A percentile compares a stretch with the other conserved stretches of the same genome.
phyloP scores from a whole-genome alignment of 1,140 invertebrate genomes.

The Nebria ingens region DNA sequence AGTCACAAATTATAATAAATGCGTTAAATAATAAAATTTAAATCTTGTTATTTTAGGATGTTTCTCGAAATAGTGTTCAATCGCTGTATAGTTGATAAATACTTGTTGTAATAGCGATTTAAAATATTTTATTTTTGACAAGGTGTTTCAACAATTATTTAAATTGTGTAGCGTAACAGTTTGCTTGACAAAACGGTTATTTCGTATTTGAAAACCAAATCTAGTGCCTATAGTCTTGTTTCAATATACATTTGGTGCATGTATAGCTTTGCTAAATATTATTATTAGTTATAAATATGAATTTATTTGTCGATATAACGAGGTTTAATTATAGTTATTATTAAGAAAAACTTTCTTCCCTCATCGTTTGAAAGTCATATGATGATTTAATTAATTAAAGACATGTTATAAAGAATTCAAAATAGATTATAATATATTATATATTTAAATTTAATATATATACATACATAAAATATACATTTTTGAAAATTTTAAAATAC shows the following conservation, averaged over 20 bases:
- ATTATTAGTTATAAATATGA: background rate
- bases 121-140: background rate
- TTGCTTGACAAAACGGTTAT: background rate
- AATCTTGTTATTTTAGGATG: too few relatives aligned
- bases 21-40: too few relatives aligned
- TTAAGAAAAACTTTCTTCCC: background rate
- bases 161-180: background rate
- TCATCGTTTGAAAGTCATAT: conserved; percentile 1
- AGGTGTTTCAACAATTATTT: background rate
- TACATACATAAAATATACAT: conserved; percentile 6
- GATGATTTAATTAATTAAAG: background rate
- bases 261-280: background rate
- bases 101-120: background rate
- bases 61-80: too few relatives aligned
- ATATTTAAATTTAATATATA: conserved; percentile 10
- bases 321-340: background rate
- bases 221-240: conserved; percentile 8
- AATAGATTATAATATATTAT: background rate
- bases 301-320: background rate
- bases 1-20: too few relatives aligned
- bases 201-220: conserved; percentile 7
- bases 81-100: conserved; percentile 3
- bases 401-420: background rate
- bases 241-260: conserved; percentile 6
- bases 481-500: conserved; percentile 8